Evolutionary conservation across 1,140 invertebrate genomes (phyloP), one percentile per base, ranked within the genome.

Genomic region (Drosophila sechellia): DNA sequence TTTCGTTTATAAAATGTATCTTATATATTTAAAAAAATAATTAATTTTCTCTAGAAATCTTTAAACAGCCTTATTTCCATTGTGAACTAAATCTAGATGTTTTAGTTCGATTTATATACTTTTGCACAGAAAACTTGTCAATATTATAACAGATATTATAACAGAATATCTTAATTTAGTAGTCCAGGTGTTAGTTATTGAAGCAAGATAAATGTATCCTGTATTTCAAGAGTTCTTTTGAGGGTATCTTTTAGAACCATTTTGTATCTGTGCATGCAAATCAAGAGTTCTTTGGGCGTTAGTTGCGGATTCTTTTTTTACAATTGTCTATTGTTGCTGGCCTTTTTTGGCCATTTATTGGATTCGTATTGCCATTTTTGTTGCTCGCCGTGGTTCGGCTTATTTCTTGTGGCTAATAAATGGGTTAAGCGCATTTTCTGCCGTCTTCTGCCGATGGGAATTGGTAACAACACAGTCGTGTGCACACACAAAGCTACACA

Each of bases 391-490:
- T 50, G 25, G 48, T 34, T 34, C n/a, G n/a, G 48, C 17, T 50
- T 59, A 49, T 63, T 56, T 56, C 34, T 43, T 65, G 13, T 37
- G 34, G 52, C 71, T 72, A 53, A 66, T 61, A 83, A 83, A 84
- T 84, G 81, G 80, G 80, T 77, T 84, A 84, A 84, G 81, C 80
- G 77, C 69, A 80, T 86, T 70, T 71, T 56, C 65, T 37, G 68
- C 65, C 34, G 50, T 27, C 35, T 66, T 54, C 42, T 17, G 17
- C 6, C 53, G 50, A 42, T 65, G 45, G 39, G 53, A 80, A 81
- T 73, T 81, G 60, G 46, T 81, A 71, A 61, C 74, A 71, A 61
- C 74, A 81, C 61, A 43, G 6, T 31, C 31, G 31, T 31, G 6
- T 2, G 31, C 45, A 45, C 57, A 60, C 20, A 17, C 31, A 54